These are phyloP conservation scores for Poecilia velifera DNA, from an alignment of 2,797 vertebrate species.

Conservation along the genomic window DNA sequence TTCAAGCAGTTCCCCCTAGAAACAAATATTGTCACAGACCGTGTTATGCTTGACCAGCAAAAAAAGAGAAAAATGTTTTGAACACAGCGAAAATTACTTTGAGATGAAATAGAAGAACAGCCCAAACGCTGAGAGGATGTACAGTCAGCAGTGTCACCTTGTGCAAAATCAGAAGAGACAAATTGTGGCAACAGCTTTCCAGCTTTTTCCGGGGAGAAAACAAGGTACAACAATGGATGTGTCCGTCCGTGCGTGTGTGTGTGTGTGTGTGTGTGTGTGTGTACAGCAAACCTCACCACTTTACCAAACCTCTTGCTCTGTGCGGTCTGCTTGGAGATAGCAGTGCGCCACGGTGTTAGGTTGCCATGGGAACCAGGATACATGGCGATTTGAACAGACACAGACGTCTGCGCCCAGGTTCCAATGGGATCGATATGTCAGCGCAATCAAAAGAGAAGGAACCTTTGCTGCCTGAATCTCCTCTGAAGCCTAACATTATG, in stretches of 20 bases:
- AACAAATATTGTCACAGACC: constrained; percentile 50
- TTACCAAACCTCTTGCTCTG: constrained; percentile 52
- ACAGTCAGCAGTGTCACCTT: constrained; percentile 55
- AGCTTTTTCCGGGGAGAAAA: not conserved
- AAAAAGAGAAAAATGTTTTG: constrained; percentile 55
- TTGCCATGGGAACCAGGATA: constrained; percentile 69
- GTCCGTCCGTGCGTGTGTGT: not conserved
- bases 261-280: not conserved
- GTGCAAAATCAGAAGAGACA: constrained; percentile 29
- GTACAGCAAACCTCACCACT: constrained; percentile 23
- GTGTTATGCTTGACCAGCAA: constrained; percentile 66
- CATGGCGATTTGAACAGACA: constrained; percentile 44
- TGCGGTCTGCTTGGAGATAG: constrained; percentile 61
- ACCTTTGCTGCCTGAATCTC: constrained; percentile 31
- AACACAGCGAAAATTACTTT: constrained; percentile 38
- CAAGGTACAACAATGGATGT: constrained; percentile 4
- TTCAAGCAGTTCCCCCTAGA: constrained; percentile 26
- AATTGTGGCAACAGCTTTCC: constrained; percentile 34
- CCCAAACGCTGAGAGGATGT: constrained; percentile 43
- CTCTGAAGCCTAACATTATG: constrained; percentile 19
- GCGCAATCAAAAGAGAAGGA: constrained; percentile 45
- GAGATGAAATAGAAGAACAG: constrained; percentile 33
- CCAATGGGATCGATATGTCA: constrained; percentile 59
- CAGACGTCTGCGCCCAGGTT: constrained; percentile 43
- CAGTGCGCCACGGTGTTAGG: constrained; percentile 38